A percentile compares a stretch with the other conserved stretches of the same genome.
These are phyloP conservation scores for Drosophila parvula DNA, from an alignment of 1,140 invertebrate genomes.

Conservation along the genomic window DNA sequence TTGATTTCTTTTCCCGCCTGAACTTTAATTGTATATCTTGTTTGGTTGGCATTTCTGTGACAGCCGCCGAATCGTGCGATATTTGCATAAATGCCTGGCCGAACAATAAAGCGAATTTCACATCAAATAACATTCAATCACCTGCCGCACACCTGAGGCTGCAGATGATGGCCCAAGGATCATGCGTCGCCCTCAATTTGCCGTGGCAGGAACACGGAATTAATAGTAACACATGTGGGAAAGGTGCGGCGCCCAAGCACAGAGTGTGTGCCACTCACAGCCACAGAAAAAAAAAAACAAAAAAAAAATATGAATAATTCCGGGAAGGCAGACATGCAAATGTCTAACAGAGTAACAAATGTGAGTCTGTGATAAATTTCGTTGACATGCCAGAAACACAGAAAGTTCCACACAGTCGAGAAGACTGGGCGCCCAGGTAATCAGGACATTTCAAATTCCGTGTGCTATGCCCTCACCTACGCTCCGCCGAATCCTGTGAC, in stretches of 20 bases:
- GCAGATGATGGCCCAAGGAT: slow-evolving; percentile 31
- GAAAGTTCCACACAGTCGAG: slow-evolving; percentile 20
- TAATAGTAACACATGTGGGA: slow-evolving; percentile 42
- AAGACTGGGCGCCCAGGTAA: slow-evolving; percentile 32
- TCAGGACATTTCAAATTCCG: slow-evolving; percentile 54
- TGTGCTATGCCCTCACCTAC: slow-evolving; percentile 23
- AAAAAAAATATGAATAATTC: slow-evolving; percentile 73
- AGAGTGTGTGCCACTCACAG: slow-evolving; percentile 22
- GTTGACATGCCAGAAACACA: slow-evolving; percentile 48
- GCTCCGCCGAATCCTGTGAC: slow-evolving; percentile 33
- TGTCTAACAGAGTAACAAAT: slow-evolving; percentile 68
- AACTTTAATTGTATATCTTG: slow-evolving; percentile 22
- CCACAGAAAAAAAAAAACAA: background rate
- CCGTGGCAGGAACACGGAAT: slow-evolving; percentile 24
- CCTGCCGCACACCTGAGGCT: slow-evolving; percentile 28
- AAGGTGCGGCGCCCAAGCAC: slow-evolving; percentile 7
- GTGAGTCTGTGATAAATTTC: slow-evolving; percentile 73
- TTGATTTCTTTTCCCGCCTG: background rate
- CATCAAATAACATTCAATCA: slow-evolving; percentile 76
- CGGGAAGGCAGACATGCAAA: slow-evolving; percentile 65
- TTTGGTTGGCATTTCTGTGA: slow-evolving; percentile 31
- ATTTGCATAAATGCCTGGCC: slow-evolving; percentile 62
- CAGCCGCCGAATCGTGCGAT: slow-evolving; percentile 51
- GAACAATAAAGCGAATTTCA: slow-evolving; percentile 52
- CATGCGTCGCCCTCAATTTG: slow-evolving; percentile 35